Percentiles rank a stretch among this genome's conserved stretches.
Conservation (phyloP, 2,113 vertebrate genomes). For the Charina bottae region DNA sequence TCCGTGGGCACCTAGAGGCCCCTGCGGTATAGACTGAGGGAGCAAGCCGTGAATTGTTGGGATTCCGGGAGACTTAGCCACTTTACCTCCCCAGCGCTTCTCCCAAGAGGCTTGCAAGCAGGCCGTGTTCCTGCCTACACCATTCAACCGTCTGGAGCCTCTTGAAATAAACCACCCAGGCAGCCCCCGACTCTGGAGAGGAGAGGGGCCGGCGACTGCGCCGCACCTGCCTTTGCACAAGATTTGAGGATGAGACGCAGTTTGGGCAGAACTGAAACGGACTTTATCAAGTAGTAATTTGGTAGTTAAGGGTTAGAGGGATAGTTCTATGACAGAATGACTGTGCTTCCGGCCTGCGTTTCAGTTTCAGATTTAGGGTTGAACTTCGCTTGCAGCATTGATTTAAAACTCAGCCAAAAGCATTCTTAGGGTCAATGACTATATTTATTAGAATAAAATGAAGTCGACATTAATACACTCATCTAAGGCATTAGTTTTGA, state of each 20-base stretch:
- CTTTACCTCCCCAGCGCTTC: rapidly evolving
- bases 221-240: too few species aligned
- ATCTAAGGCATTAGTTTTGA: slow-evolving; percentile 49
- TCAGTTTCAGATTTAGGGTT: not conserved
- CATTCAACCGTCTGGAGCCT: not conserved
- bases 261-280: not conserved
- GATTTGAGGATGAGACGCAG: too few species aligned
- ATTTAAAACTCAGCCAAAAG: slow-evolving; percentile 28
- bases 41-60: not conserved
- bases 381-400: not conserved
- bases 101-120: slow-evolving; percentile 6
- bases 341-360: not conserved
- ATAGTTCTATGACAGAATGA: not conserved
- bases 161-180: not conserved
- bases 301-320: not conserved
- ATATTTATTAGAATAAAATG: slow-evolving; percentile 70
- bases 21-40: too few species aligned
- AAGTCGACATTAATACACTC: slow-evolving; percentile 61
- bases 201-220: too few species aligned
- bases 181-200: not conserved
- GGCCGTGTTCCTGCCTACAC: not conserved
- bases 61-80: not conserved
- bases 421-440: slow-evolving; percentile 58
- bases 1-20: not conserved
- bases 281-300: not conserved